Evolutionary conservation across 2,113 vertebrate genomes (phyloP), one percentile per base, ranked within the genome.

Genomic region (Phocoena sinus): DNA sequence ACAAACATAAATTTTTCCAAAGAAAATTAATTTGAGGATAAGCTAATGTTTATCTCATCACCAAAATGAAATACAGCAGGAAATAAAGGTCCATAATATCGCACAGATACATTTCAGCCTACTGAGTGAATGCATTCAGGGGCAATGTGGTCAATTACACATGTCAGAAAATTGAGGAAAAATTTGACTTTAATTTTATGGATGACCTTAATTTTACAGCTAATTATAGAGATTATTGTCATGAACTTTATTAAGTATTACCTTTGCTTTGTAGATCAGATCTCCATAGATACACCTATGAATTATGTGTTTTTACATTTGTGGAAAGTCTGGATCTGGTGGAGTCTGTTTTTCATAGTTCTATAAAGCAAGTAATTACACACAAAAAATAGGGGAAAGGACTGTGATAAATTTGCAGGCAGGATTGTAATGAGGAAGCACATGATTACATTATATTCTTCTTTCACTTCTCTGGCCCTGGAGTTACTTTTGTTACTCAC

Each of bases 51-150:
- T 68, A 17, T 33, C 12, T 56, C 47, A 31, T 71, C 41, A 80
- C 8, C 18, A 85, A 58, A 91, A 65, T 65, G 11, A 77, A 96
- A 89, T 26, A 20, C 11, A 67, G 17, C 9, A 58, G 9, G 53
- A 41, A 63, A 15, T 28, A 68, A 44, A 0, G 0, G 9, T 1
- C 28, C 58, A 1, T 23, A 56, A 8, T 1, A 53, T 47, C 84
- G 60, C 18, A 95, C n/a, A 38, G 21, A 77, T 62, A 13, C 9
- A n/a, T 68, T 77, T 81, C 25, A 62, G 33, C 26, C 23, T 79
- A 25, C 20, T 62, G 25, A 44, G 8, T 58, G 38, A 96, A 63
- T 53, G 12, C 62, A 90, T 68, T 87, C 3, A 36, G 21, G 28
- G 28, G 2, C 4, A 58, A 68, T 5, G 4, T 80, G 4, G 2